Conservation (phyloP, 2,888 invertebrate species). For the Scrobipalpa costella region DNA sequence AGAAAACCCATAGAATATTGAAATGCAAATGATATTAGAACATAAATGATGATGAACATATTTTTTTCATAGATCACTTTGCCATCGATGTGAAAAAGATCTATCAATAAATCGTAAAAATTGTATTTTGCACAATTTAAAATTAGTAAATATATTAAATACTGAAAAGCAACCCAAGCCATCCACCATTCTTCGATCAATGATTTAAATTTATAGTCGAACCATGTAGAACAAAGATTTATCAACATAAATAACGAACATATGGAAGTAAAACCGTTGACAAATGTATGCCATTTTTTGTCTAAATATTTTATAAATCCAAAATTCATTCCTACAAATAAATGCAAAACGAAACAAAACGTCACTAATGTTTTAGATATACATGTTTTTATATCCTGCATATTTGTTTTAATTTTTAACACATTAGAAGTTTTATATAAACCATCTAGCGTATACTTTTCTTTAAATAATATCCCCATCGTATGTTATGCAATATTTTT, state of each 20-base stretch:
- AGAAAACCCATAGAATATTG: background rate
- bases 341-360: conserved; percentile 1
- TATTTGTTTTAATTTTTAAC: no score
- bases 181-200: background rate
- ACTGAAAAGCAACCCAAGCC: background rate
- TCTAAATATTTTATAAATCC: conserved; percentile 9
- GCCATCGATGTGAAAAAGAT: background rate
- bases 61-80: background rate
- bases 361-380: conserved; percentile 7
- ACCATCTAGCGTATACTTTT: no score
- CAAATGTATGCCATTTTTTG: background rate
- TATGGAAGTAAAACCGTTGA: background rate
- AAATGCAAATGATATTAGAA: background rate
- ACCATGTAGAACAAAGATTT: background rate
- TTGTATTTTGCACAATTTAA: background rate
- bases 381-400: background rate
- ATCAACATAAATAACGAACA: background rate
- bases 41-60: background rate
- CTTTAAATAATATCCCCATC: no score
- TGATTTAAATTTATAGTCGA: background rate
- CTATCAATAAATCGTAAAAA: background rate
- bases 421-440: no score
- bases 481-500: no score
- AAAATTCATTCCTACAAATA: conserved; percentile 11
- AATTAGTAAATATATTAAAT: background rate